A percentile compares a stretch with the other conserved stretches of the same genome.
These are phyloP conservation scores for Cosmia trapezina DNA, from an alignment of 2,888 invertebrate species.

Conservation along the genomic window DNA sequence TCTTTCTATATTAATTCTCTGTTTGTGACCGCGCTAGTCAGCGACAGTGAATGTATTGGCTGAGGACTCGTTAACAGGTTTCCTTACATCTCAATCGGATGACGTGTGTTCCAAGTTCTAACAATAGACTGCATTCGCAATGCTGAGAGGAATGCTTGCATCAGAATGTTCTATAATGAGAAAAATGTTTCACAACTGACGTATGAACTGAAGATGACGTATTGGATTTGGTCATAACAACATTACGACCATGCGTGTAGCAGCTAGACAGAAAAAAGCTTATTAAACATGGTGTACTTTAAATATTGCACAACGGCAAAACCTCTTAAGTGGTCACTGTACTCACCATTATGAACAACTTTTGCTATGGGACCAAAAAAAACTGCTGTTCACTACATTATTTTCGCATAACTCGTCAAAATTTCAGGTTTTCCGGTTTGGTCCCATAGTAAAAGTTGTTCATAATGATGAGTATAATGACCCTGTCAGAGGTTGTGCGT, in stretches of 20 bases:
- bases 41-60: conserved; percentile 33
- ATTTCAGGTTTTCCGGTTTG: no score
- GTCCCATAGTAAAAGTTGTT: no score
- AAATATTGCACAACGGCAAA: no score
- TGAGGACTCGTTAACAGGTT: conserved; percentile 51
- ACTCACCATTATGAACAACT: no score
- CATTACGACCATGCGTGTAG: neutral
- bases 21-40: conserved; percentile 50
- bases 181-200: conserved; percentile 16
- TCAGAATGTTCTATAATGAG: conserved; percentile 20
- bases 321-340: no score
- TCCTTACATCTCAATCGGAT: conserved; percentile 59
- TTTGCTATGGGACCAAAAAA: no score
- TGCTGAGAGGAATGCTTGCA: conserved; percentile 31
- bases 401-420: no score
- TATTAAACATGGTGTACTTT: neutral
- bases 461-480: no score
- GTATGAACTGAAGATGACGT: conserved; percentile 9
- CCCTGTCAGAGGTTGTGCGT: no score
- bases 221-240: conserved; percentile 11
- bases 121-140: conserved; percentile 49
- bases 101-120: conserved; percentile 42
- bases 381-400: no score
- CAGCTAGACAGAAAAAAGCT: neutral
- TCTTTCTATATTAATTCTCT: conserved; percentile 7